These are phyloP conservation scores for Rhinophrynus dorsalis DNA, from an alignment of 2,797 vertebrate genomes.

Conservation along the genomic window DNA sequence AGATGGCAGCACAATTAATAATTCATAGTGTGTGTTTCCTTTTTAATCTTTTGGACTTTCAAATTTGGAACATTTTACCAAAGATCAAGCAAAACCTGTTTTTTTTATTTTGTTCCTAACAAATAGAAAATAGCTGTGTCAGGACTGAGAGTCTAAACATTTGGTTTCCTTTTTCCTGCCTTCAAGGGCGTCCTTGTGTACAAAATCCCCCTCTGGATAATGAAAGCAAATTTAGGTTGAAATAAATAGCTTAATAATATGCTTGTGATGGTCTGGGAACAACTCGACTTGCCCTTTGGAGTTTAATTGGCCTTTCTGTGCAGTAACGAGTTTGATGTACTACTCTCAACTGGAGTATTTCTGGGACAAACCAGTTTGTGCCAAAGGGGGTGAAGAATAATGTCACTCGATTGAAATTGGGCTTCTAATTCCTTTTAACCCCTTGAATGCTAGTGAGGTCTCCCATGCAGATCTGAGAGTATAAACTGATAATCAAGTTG, in stretches of 20 bases:
- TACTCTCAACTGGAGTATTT: too few species aligned
- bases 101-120: background rate
- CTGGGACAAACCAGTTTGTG: too few species aligned
- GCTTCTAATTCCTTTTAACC: too few species aligned
- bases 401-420: too few species aligned
- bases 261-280: constrained; percentile 3
- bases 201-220: constrained; percentile 27
- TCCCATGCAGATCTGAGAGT: too few species aligned
- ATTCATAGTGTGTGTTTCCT: constrained; percentile 15
- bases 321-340: too few species aligned
- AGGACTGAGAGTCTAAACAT: background rate
- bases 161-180: constrained; percentile 48
- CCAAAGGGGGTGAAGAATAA: too few species aligned
- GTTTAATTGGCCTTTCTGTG: constrained; percentile 23
- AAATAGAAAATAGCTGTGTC: background rate
- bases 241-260: constrained; percentile 48
- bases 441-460: too few species aligned
- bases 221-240: constrained; percentile 34
- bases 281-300: constrained; percentile 11
- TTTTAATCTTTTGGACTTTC: background rate
- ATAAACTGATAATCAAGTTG: too few species aligned
- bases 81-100: background rate
- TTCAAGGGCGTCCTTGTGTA: constrained; percentile 45
- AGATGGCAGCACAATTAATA: constrained; percentile 3
- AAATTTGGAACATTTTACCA: constrained; percentile 11